These are phyloP conservation scores for Oryzias curvinotus DNA, from an alignment of 2,113 vertebrate genomes.

Conservation along the genomic window DNA sequence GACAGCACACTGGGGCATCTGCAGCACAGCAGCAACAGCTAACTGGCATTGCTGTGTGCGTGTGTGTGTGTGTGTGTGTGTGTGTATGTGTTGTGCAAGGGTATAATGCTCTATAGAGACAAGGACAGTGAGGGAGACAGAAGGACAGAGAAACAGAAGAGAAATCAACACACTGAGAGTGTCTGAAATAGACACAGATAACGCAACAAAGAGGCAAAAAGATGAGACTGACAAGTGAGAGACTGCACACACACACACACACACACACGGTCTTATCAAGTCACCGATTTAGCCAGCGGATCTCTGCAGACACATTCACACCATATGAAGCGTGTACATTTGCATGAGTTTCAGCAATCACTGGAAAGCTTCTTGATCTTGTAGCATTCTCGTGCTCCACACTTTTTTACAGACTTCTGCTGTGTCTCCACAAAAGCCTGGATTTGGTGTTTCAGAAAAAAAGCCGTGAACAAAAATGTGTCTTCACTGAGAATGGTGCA, in stretches of 20 bases:
- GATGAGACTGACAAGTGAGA: conserved; percentile 54
- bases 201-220: conserved; percentile 55
- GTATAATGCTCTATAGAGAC: conserved; percentile 56
- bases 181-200: conserved; percentile 72
- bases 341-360: conserved; percentile 11
- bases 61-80: conserved; percentile 20
- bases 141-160: conserved; percentile 49
- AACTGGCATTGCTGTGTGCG: conserved; percentile 42
- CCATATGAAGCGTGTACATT: conserved; percentile 11
- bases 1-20: conserved; percentile 74
- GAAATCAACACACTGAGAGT: conserved; percentile 51
- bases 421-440: background rate
- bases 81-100: conserved; percentile 14
- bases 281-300: conserved; percentile 20
- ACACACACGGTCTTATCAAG: conserved; percentile 28
- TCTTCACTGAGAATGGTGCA: conserved; percentile 15
- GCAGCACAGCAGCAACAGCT: conserved; percentile 72
- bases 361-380: conserved; percentile 4
- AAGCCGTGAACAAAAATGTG: conserved; percentile 4
- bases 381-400: background rate
- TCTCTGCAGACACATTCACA: conserved; percentile 14
- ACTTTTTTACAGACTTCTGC: background rate
- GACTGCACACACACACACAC: conserved; percentile 28
- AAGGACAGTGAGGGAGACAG: conserved; percentile 57
- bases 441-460: conserved; percentile 10